phyloP scores from a whole-genome alignment of 1,140 invertebrate genomes.

The Drosophila baimaii region DNA sequence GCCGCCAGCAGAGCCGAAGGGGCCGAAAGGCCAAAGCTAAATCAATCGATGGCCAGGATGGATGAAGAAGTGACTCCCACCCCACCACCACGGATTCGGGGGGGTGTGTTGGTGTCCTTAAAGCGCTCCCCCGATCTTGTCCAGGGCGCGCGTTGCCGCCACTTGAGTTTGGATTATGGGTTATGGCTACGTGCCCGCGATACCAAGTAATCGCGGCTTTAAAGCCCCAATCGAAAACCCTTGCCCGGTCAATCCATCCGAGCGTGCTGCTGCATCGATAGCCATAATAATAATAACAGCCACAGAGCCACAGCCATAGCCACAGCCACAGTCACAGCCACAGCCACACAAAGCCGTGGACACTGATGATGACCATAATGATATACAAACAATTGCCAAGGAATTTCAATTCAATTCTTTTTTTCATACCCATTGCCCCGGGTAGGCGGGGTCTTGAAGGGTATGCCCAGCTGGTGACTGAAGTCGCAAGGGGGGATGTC shows the following conservation, averaged over 20 bases:
- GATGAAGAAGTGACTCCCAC: background rate
- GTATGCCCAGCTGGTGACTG: background rate
- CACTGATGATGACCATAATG: conserved; percentile 79
- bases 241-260: conserved; percentile 8
- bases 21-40: conserved; percentile 1
- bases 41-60: conserved; percentile 58
- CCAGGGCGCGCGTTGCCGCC: background rate
- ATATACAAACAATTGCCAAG: conserved; percentile 80
- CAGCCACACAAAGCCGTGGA: conserved; percentile 29
- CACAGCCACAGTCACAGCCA: background rate
- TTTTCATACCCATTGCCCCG: conserved; percentile 23
- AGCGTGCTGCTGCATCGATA: conserved; percentile 25
- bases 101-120: background rate
- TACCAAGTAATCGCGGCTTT: conserved; percentile 25
- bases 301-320: conserved; percentile 6
- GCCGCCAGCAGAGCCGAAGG: conserved; percentile 17
- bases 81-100: too few relatives aligned
- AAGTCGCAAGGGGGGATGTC: too few relatives aligned
- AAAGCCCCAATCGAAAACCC: conserved; percentile 9
- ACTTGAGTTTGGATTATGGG: conserved; percentile 33
- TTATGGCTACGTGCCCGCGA: conserved; percentile 36
- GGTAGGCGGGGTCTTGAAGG: background rate
- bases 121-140: conserved; percentile 8
- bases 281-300: conserved; percentile 51
- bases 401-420: conserved; percentile 77